Evolutionary conservation across 2,113 vertebrate species (phyloP).

Genomic region (Carassius carassius): DNA sequence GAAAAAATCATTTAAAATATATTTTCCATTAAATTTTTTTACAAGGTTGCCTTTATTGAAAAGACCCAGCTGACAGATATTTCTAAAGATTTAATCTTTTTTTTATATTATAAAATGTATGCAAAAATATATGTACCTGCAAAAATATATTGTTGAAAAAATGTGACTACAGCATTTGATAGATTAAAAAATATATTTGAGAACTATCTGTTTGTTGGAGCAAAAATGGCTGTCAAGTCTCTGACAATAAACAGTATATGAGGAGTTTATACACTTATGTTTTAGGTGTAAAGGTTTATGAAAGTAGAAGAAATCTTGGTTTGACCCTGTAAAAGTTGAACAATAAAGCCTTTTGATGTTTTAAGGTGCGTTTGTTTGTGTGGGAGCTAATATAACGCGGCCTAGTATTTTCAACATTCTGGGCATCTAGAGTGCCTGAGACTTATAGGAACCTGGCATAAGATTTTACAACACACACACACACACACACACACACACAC

Average conservation of each 20-base stretch:
- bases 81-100: background rate
- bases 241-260: background rate
- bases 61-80: background rate
- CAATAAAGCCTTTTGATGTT: background rate
- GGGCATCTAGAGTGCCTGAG: constrained; percentile 39
- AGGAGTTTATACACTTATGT: background rate
- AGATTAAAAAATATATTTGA: no score
- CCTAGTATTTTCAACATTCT: constrained; percentile 41
- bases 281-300: background rate
- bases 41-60: background rate
- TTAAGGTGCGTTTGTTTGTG: constrained; percentile 1
- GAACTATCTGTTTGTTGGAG: background rate
- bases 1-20: background rate
- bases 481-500: constrained; percentile 55
- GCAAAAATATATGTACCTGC: background rate
- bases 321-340: background rate
- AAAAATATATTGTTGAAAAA: background rate
- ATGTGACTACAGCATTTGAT: background rate
- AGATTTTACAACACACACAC: constrained; percentile 49
- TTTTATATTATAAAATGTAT: background rate
- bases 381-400: constrained; percentile 6
- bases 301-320: background rate
- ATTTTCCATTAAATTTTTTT: background rate
- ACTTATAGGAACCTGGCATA: constrained; percentile 51
- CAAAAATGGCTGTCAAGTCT: background rate